Percentiles rank a stretch among this genome's conserved stretches.
phyloP scores from a whole-genome alignment of 2,113 vertebrate species.

The Nesoenas mayeri region DNA sequence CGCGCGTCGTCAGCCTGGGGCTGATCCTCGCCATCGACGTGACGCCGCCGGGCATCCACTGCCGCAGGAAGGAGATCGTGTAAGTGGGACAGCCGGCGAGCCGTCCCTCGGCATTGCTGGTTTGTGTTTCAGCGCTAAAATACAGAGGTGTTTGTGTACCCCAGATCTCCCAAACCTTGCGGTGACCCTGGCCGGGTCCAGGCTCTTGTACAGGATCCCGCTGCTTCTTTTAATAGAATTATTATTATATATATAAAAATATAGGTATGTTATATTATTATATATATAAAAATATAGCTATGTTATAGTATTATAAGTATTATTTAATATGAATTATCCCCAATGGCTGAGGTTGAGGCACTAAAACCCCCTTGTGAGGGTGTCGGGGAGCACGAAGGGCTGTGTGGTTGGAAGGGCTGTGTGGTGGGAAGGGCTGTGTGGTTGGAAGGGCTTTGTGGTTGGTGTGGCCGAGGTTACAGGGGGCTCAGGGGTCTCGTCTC shows the following conservation, averaged over 20 bases:
- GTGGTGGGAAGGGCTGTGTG: background rate
- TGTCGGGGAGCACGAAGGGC: fast-evolving
- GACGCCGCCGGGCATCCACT: background rate
- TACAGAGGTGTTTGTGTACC: fast-evolving
- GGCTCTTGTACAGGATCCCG: fast-evolving
- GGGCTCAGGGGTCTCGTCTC: background rate
- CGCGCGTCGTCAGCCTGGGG: constrained; percentile 22
- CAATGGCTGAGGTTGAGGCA: fast-evolving
- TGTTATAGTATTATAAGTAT: too few relatives aligned
- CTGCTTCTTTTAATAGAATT: too few relatives aligned
- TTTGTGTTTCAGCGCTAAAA: fast-evolving
- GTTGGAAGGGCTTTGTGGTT: too few relatives aligned
- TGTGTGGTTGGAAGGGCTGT: background rate
- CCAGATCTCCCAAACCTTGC: fast-evolving
- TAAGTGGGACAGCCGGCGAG: background rate
- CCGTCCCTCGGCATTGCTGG: fast-evolving
- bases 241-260: too few relatives aligned
- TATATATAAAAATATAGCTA: too few relatives aligned
- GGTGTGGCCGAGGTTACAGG: background rate
- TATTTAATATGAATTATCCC: background rate
- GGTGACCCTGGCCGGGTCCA: background rate
- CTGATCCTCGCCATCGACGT: constrained; percentile 28
- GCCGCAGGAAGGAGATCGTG: constrained; percentile 63
- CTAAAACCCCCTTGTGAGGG: fast-evolving
- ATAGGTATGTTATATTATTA: too few relatives aligned